Evolutionary conservation across 2,113 vertebrate genomes (phyloP), one percentile per base, ranked within the genome.

Genomic region (Oryzias woworae): DNA sequence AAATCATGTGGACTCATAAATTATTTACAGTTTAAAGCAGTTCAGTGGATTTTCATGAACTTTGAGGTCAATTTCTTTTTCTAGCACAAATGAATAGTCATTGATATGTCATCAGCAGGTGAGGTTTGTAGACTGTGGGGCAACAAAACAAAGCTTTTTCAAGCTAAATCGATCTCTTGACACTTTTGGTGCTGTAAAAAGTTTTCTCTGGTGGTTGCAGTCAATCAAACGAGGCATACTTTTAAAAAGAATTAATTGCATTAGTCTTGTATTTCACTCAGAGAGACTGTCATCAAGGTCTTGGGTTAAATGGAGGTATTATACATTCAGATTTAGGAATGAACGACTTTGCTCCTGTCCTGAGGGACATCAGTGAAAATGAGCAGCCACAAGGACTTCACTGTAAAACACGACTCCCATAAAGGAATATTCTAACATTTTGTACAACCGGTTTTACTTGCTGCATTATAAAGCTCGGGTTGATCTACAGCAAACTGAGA

Each of bases 1-100:
- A 83, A 85, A 84, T 83, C 73, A 81, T 82, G 26, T 56, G 42
- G n/a, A 43, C 63, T 81, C 75, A 80, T 82, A 74, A 79, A 86
- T 89, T 58, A 84, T 84, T 80, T 77, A 81, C 61, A 66, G 62
- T 48, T 72, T 62, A 80, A 53, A 72, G 68, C 61, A 58, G 61
- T 69, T 69, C 65, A 65, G 41, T 58, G 54, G 61, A 47, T 18
- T 17, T 60, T 63, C 45, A 60, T 73, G 50, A 82, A 72, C 54
- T 61, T 56, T 58, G 44, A 7, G 43, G 53, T 17, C 41, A 62
- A 66, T 77, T 20, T 44, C 43, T 69, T 70, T 64, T 65, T 48
- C 41, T 28, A 63, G 50, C 71, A 62, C 62, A 36, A 36, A 36
- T 36, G 36, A 36, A 36, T 36, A 36, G 36, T 36, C 36, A 36